Evolutionary conservation across 2,888 invertebrate genomes (phyloP), one percentile per base, ranked within the genome.

Genomic region (Caenorhabditis sp.): DNA sequence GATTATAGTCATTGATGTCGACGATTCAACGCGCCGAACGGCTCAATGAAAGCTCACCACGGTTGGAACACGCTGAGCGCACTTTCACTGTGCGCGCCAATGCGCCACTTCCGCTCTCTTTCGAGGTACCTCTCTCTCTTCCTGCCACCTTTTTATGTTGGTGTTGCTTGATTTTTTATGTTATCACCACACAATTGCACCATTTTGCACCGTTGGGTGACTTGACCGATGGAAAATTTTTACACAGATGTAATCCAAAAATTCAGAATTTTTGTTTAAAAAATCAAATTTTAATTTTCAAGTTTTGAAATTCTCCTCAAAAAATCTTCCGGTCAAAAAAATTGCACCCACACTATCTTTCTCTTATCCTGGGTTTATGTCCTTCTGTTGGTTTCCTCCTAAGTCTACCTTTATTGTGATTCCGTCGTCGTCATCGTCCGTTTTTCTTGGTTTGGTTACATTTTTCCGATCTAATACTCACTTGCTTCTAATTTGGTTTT

Each of bases 21-120:
- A 80, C 80, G 36, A 74, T 80, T 61, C 77, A 77, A 64, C 76
- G 75, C 43, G 76, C 76, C 53, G 77, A 78, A 67, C 80, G 77
- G 56, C 74, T 78, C 53, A 77, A 78, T 59, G 70, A 69, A 53
- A 70, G 69, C 67, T 72, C 73, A 62, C 80, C 80, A 66, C 70
- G 76, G 70, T 67, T 80, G 72, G 76, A 76, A 66, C 74, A 76
- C 62, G 77, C 80, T 67, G 80, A 80, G 80, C 77, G 77, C 70
- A 80, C 76, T 67, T 68, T 76, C 65, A 76, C 77, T 76, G 76
- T 77, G 70, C 80, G 80, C 80, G 77, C 77, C 67, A 67, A 70
- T 59, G 73, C 76, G 52, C 77, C 73, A 36, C 63, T 80, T 57
- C 80, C 80, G 77, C 71, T 80, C 80, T 80, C 80, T 59, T 70